Conservation (phyloP, 2,797 vertebrate genomes). For the Remorina albescens region DNA sequence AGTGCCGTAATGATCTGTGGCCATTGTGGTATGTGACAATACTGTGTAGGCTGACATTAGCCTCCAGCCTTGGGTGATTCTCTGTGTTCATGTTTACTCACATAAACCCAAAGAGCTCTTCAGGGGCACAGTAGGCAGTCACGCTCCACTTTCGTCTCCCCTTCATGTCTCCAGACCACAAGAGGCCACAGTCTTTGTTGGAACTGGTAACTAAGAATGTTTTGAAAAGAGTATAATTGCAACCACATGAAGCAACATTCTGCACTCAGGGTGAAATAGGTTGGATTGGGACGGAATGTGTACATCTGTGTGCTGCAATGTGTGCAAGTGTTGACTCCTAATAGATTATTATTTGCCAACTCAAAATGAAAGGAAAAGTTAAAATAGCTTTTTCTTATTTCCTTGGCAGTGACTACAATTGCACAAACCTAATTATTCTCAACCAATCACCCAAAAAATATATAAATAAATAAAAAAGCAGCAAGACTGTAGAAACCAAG, state of each 20-base stretch:
- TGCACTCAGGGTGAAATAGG: conserved; percentile 59
- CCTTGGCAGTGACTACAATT: neutral
- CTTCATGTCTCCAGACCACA: conserved; percentile 60
- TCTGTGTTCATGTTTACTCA: conserved; percentile 59
- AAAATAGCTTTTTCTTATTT: conserved; percentile 11
- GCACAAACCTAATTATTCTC: neutral
- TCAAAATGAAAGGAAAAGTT: neutral
- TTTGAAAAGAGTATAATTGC: conserved; percentile 77
- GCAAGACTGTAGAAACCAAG: neutral
- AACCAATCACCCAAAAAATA: neutral
- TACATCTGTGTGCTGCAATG: conserved; percentile 23
- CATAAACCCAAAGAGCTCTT: conserved; percentile 48
- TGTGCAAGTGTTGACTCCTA: neutral
- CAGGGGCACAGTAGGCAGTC: conserved; percentile 56
- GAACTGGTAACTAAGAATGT: conserved; percentile 70
- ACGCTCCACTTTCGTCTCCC: conserved; percentile 11
- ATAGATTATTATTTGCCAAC: conserved; percentile 21
- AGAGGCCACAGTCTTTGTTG: conserved; percentile 70
- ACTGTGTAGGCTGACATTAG: conserved; percentile 47
- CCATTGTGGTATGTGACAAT: conserved; percentile 8
- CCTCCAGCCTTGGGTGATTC: conserved; percentile 43
- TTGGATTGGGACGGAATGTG: conserved; percentile 35
- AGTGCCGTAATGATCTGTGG: conserved; percentile 29
- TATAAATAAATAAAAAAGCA: neutral
- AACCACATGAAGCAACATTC: conserved; percentile 79